A percentile compares a stretch with the other conserved stretches of the same genome.
These are phyloP conservation scores for Hydropsyche betteni DNA, from an alignment of 2,888 invertebrate genomes.

Conservation along the genomic window DNA sequence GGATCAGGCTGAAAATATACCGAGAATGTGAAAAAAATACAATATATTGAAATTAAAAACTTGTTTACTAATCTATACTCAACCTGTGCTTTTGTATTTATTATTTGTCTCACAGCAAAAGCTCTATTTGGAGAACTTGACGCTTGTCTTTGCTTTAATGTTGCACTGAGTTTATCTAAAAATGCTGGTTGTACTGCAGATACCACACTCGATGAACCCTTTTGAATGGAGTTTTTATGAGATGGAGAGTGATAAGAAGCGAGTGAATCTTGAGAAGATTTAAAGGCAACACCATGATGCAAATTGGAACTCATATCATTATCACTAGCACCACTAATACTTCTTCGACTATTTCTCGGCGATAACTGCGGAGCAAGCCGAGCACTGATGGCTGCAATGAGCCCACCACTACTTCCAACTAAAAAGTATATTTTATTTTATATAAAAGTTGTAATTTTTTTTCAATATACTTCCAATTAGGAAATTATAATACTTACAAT, in stretches of 20 bases:
- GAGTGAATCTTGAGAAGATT: conserved; percentile 36
- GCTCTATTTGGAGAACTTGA: conserved; percentile 64
- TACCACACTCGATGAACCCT: conserved; percentile 33
- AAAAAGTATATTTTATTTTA: neutral
- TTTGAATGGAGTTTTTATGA: conserved; percentile 25
- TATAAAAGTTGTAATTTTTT: no score
- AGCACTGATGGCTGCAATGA: conserved; percentile 78
- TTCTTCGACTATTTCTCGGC: conserved; percentile 66
- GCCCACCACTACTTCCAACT: conserved; percentile 66
- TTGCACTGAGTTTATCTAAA: conserved; percentile 83
- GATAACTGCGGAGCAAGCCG: conserved; percentile 72
- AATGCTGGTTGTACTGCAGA: conserved; percentile 65
- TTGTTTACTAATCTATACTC: conserved; percentile 27
- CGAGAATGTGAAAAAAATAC: conserved; percentile 52
- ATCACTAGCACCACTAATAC: conserved; percentile 59
- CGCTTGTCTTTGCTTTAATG: conserved; percentile 68
- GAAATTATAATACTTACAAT: conserved; percentile 58
- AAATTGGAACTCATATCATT: conserved; percentile 36
- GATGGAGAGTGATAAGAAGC: conserved; percentile 29
- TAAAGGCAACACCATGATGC: conserved; percentile 42
- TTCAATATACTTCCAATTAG: no score
- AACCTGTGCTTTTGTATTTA: conserved; percentile 77
- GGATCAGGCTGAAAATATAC: conserved; percentile 72
- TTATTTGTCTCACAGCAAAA: conserved; percentile 75
- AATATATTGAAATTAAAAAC: neutral